These are phyloP conservation scores for Poecilus cupreus DNA, from an alignment of 2,888 invertebrate genomes.

Conservation along the genomic window DNA sequence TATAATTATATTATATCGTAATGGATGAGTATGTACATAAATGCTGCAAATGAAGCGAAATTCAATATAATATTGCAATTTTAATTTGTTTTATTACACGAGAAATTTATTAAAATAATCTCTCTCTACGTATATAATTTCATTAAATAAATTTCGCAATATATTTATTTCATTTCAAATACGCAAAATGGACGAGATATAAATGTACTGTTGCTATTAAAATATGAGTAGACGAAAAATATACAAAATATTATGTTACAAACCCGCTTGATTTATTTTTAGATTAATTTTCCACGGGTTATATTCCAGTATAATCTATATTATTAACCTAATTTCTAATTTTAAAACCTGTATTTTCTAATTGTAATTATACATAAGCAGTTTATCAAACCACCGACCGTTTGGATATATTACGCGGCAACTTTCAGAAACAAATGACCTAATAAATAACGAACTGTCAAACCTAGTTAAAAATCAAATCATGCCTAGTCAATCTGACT, in stretches of 20 bases:
- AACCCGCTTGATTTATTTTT: not conserved
- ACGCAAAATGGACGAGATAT: not conserved
- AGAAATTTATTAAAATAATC: too few relatives aligned
- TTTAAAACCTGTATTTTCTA: constrained; percentile 3
- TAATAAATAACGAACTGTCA: constrained; percentile 17
- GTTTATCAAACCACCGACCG: not conserved
- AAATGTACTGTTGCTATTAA: too few relatives aligned
- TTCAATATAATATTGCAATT: not conserved
- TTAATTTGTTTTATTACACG: not conserved
- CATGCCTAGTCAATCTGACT: not conserved
- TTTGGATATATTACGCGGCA: not conserved
- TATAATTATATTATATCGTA: not conserved
- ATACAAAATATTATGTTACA: not conserved
- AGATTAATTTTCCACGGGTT: not conserved
- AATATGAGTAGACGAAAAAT: too few relatives aligned
- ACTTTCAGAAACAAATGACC: constrained; percentile 7
- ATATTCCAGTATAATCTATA: not conserved
- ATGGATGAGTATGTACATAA: not conserved
- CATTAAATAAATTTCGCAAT: not conserved
- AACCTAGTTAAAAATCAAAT: not conserved
- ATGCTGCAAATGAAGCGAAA: not conserved
- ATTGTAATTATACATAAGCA: constrained; percentile 5
- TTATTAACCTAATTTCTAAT: constrained; percentile 15
- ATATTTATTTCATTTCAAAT: not conserved
- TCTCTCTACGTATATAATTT: too few relatives aligned